Conservation (phyloP, 1,140 invertebrate genomes). For the Luehdorfia chinensis region DNA sequence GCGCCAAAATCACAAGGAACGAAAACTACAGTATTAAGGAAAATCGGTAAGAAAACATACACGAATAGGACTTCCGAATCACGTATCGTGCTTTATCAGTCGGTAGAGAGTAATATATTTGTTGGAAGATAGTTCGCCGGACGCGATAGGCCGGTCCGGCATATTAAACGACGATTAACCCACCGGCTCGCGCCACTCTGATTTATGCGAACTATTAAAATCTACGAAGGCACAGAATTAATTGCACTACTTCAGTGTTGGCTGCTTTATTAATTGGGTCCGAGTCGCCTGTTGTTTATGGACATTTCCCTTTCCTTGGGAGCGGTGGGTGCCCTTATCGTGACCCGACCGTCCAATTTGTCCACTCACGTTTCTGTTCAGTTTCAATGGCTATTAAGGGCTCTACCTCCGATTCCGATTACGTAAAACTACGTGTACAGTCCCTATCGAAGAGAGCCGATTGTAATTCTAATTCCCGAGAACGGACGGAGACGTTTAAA, state of each 20-base stretch:
- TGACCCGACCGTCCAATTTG: slow-evolving; percentile 62
- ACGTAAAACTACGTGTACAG: slow-evolving; percentile 23
- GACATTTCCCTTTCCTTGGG: slow-evolving; percentile 61
- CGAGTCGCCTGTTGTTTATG: slow-evolving; percentile 70
- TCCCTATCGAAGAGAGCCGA: slow-evolving; percentile 25
- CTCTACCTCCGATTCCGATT: slow-evolving; percentile 43
- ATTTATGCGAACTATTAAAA: slow-evolving; percentile 76
- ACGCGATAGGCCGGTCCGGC: slow-evolving; percentile 46
- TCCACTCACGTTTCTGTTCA: slow-evolving; percentile 67
- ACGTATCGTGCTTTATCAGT: slow-evolving; percentile 55
- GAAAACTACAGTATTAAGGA: too few relatives aligned
- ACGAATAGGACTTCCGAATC: slow-evolving; percentile 29
- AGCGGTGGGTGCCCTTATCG: slow-evolving; percentile 49
- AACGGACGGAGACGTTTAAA: slow-evolving; percentile 27
- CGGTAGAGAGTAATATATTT: slow-evolving; percentile 40
- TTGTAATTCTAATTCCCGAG: slow-evolving; percentile 34
- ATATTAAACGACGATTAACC: slow-evolving; percentile 73
- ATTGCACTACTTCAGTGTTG: slow-evolving; percentile 69
- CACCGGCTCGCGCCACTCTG: slow-evolving; percentile 56
- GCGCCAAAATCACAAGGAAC: slow-evolving; percentile 18
- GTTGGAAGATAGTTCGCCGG: slow-evolving; percentile 36
- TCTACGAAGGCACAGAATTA: slow-evolving; percentile 72
- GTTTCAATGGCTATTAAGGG: slow-evolving; percentile 64
- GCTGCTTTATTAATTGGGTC: slow-evolving; percentile 70
- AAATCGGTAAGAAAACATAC: slow-evolving; percentile 27